These are phyloP conservation scores for Mizuhopecten yessoensis DNA, from an alignment of 1,140 invertebrate genomes.

Conservation along the genomic window DNA sequence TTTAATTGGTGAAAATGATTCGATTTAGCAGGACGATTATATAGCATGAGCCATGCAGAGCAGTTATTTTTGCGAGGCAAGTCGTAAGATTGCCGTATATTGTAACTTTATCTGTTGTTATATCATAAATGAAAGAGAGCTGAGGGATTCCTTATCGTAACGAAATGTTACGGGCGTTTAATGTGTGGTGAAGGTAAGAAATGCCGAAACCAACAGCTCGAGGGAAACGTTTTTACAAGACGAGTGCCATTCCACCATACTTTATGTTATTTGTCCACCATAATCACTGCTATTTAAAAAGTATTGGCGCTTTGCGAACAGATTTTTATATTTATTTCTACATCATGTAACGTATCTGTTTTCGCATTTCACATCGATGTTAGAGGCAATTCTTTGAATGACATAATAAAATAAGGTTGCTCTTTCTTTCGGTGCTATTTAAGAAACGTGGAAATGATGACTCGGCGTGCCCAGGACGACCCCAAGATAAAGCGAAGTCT, in stretches of 20 bases:
- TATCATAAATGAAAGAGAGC: background rate
- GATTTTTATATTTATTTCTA: background rate
- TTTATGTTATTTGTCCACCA: background rate
- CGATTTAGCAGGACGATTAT: background rate
- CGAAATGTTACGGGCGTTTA: background rate
- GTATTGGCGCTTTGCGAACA: background rate
- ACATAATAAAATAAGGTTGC: too few species aligned
- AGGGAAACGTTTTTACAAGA: background rate
- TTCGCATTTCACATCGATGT: background rate
- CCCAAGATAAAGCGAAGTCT: too few species aligned
- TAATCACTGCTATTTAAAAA: background rate
- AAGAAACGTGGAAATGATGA: too few species aligned
- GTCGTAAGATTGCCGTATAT: background rate
- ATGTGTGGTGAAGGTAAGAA: conserved; percentile 1
- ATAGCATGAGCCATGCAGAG: background rate
- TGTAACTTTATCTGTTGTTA: background rate
- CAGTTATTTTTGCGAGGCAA: background rate
- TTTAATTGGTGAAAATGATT: conserved; percentile 12
- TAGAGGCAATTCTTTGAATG: too few species aligned
- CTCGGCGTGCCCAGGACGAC: too few species aligned
- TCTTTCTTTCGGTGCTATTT: too few species aligned
- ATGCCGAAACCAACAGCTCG: background rate
- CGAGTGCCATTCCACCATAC: background rate
- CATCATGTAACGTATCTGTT: background rate
- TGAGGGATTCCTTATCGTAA: conserved; percentile 3